phyloP scores from a whole-genome alignment of 2,113 vertebrate species.

The Paratilapia polleni region DNA sequence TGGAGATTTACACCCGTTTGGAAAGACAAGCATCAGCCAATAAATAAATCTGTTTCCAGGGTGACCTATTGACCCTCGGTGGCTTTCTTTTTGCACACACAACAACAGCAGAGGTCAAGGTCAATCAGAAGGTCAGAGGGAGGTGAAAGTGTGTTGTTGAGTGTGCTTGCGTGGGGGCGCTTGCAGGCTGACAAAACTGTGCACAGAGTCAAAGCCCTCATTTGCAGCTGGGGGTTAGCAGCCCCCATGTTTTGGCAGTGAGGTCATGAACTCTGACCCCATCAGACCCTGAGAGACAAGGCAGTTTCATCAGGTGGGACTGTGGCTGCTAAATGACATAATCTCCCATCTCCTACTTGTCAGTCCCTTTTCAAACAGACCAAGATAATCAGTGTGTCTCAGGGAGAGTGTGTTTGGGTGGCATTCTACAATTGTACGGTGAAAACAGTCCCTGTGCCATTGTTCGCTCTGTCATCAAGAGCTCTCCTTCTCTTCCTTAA shows the following conservation, averaged over 20 bases:
- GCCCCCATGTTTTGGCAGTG: conserved; percentile 54
- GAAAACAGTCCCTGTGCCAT: conserved; percentile 40
- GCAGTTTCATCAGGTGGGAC: conserved; percentile 53
- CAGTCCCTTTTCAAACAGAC: conserved; percentile 56
- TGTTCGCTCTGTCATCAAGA: conserved; percentile 33
- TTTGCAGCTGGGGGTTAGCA: conserved; percentile 10
- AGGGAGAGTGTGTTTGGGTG: conserved; percentile 37
- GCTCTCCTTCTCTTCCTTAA: conserved; percentile 12
- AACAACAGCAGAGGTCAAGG: conserved; percentile 68
- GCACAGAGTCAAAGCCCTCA: conserved; percentile 17
- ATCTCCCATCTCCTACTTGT: conserved; percentile 71
- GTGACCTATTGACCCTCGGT: conserved; percentile 37
- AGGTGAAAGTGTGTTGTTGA: conserved; percentile 29
- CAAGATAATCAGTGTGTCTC: conserved; percentile 49
- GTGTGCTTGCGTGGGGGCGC: conserved; percentile 4
- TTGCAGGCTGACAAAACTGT: conserved; percentile 28
- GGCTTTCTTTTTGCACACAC: conserved; percentile 38
- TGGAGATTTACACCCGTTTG: conserved; percentile 50
- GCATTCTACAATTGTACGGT: conserved; percentile 62
- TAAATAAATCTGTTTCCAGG: conserved; percentile 58
- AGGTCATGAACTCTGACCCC: conserved; percentile 67
- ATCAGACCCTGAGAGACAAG: conserved; percentile 39
- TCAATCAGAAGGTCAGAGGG: conserved; percentile 61
- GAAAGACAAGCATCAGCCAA: conserved; percentile 61
- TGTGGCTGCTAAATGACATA: conserved; percentile 72